Percentiles rank a stretch among this genome's conserved stretches.
These are phyloP conservation scores for Cataglyphis albicans DNA, from an alignment of 2,888 invertebrate genomes.

Conservation along the genomic window DNA sequence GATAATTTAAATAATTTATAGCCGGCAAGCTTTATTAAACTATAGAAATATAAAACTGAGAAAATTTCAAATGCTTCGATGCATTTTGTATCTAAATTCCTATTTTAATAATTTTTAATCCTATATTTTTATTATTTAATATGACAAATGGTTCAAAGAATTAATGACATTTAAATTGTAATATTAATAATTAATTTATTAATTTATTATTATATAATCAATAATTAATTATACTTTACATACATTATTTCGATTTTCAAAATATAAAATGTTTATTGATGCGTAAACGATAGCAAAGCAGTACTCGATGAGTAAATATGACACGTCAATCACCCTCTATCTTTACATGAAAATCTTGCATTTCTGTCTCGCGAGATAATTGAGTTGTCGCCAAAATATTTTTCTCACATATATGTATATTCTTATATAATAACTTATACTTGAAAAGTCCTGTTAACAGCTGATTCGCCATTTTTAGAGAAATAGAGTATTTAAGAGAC, in stretches of 20 bases:
- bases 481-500: slow-evolving; percentile 14
- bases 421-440: neutral
- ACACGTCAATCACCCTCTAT: neutral
- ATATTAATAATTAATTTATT: neutral
- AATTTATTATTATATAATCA: neutral
- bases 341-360: neutral
- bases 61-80: neutral
- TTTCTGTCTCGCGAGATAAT: neutral
- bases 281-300: neutral
- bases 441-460: neutral
- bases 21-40: neutral
- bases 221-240: neutral
- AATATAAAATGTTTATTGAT: neutral
- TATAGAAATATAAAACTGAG: neutral
- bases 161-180: neutral
- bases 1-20: neutral
- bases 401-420: neutral
- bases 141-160: neutral
- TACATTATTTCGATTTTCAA: neutral
- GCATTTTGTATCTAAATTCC: neutral
- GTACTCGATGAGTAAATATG: slow-evolving; percentile 1
- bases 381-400: neutral
- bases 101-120: neutral
- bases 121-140: neutral
- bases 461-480: slow-evolving; percentile 3